Evolutionary conservation across 2,113 vertebrate genomes (phyloP), one percentile per base, ranked within the genome.

Genomic region (Hypomesus transpacificus): DNA sequence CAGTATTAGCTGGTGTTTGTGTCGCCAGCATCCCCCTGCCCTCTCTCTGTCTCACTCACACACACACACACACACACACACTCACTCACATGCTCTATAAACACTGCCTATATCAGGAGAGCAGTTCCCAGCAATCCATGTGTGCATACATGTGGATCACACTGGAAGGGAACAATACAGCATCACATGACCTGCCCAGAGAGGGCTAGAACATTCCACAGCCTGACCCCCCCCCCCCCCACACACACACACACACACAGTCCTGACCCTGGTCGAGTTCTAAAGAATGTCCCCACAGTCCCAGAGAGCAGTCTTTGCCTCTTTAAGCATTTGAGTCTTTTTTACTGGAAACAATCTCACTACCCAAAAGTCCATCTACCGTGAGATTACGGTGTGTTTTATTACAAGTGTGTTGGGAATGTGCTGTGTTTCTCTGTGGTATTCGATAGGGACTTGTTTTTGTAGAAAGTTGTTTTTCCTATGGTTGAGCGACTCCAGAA

Each of bases 191-290:
- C 87, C 84, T 84, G 91, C 89, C 87, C 84, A 68, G 20, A 24
- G 54, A 85, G 71, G 74, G 76, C 78, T 81, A 76, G 89, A 90
- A 92, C 90, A 91, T 91, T 91, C 90, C 90, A 76, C 22, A 69
- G 74, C 57, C 74, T 89, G 87, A 89, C 80, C 84, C 78, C 74
- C 63, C 4, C 62, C 8, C 18, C 4, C 62, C 60, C 4, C 60
- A 31, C n/a, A 20, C 56, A 20, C 56, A 20, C 56, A 20, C 56
- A n/a, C 34, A 8, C 63, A 9, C 39, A 46, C 1, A 8, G 18
- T 28, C 39, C 39, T 1, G 17, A 22, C 56, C 71, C 78, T 17
- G 73, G 76, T 73, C 56, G 81, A 78, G 75, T 83, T 76, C 66
- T 61, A 58, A 80, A 79, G 88, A 87, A 88, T 88, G 88, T 88